These are phyloP conservation scores for Rhabdophis nuchalis DNA, from an alignment of 2,797 vertebrate genomes.

Conservation along the genomic window DNA sequence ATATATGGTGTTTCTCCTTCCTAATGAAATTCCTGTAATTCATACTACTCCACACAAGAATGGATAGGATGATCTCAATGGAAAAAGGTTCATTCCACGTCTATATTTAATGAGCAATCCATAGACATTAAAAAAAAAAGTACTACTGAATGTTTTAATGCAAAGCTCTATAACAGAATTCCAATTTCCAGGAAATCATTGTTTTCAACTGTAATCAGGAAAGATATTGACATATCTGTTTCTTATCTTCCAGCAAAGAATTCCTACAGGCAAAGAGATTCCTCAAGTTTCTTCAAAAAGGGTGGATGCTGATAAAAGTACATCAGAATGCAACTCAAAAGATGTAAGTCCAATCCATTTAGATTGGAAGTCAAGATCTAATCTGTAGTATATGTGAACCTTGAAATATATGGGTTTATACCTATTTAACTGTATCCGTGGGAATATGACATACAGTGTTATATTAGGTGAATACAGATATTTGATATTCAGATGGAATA, in stretches of 20 bases:
- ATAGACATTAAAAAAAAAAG: not conserved
- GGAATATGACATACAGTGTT: not conserved
- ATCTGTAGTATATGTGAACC: not conserved
- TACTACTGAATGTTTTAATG: not conserved
- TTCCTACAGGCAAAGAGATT: slow-evolving; percentile 46
- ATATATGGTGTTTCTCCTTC: not conserved
- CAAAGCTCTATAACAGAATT: not conserved
- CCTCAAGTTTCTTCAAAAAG: slow-evolving; percentile 42
- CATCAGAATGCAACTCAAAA: slow-evolving; percentile 60
- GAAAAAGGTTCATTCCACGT: not conserved
- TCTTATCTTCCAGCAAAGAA: slow-evolving; percentile 37
- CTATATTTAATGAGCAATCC: not conserved
- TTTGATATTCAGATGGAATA: not conserved
- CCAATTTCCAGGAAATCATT: not conserved
- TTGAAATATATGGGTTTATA: rapidly evolving
- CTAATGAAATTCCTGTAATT: not conserved
- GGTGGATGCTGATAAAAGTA: slow-evolving; percentile 54
- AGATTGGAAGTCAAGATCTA: not conserved
- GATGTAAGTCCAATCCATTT: slow-evolving; percentile 63
- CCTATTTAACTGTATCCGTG: not conserved
- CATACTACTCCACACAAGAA: not conserved
- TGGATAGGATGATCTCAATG: not conserved
- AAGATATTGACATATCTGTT: not conserved
- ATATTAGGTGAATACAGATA: not conserved
- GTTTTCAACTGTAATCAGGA: not conserved